A percentile compares a stretch with the other conserved stretches of the same genome.
Conservation (phyloP, 2,888 invertebrate genomes). For the Cabera pusaria region DNA sequence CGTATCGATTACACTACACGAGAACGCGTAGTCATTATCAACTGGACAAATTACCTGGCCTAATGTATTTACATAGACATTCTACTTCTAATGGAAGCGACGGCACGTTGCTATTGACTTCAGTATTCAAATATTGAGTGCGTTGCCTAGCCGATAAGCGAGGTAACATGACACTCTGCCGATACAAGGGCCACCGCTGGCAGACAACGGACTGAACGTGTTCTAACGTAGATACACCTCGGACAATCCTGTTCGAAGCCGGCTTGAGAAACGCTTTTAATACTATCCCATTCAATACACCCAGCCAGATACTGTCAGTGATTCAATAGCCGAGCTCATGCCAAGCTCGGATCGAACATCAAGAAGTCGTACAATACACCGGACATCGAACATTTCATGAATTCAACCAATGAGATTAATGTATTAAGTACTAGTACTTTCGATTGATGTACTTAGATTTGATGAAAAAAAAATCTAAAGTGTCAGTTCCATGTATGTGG, state of each 20-base stretch:
- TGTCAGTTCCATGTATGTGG: too few species aligned
- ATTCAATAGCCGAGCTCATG: slow-evolving; percentile 41
- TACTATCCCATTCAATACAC: slow-evolving; percentile 46
- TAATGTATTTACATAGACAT: slow-evolving; percentile 46
- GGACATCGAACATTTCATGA: too few species aligned
- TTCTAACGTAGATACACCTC: slow-evolving; percentile 19
- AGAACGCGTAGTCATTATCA: slow-evolving; percentile 32
- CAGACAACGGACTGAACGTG: too few species aligned
- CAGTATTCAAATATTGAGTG: slow-evolving; percentile 59
- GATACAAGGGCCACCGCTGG: slow-evolving; percentile 41
- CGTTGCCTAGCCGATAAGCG: slow-evolving; percentile 58
- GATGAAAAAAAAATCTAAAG: too few species aligned
- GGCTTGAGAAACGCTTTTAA: slow-evolving; percentile 43
- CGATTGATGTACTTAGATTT: too few species aligned
- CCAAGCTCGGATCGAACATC: too few species aligned
- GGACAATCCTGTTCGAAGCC: slow-evolving; percentile 33
- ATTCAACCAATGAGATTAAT: too few species aligned
- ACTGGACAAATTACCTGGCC: slow-evolving; percentile 37
- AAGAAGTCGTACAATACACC: too few species aligned
- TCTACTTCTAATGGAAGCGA: slow-evolving; percentile 44
- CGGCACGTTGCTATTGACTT: slow-evolving; percentile 48
- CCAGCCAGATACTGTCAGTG: slow-evolving; percentile 45
- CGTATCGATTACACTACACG: slow-evolving; percentile 20
- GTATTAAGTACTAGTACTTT: too few species aligned
- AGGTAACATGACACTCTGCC: slow-evolving; percentile 57